These are phyloP conservation scores for Gymnothorax reevesii DNA, from an alignment of 2,797 vertebrate species.

Conservation along the genomic window DNA sequence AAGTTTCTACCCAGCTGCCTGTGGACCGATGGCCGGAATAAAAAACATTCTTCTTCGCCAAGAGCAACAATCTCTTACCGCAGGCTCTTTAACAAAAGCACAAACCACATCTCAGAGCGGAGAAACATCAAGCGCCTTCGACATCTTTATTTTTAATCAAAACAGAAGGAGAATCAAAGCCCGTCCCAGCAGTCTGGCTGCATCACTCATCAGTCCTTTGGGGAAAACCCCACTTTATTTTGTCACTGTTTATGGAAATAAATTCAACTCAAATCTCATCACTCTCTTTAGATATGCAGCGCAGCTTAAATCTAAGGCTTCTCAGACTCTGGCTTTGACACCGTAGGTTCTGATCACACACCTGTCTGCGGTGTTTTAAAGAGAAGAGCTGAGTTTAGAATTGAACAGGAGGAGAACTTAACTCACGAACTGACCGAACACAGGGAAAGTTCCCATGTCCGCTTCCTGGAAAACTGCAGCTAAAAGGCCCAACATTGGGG, in stretches of 20 bases:
- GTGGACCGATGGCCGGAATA: background rate
- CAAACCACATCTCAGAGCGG: background rate
- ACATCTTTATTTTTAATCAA: slow-evolving; percentile 30
- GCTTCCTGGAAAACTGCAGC: background rate
- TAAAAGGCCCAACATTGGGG: background rate
- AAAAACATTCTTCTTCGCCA: background rate
- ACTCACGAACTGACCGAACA: background rate
- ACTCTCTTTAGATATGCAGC: no score
- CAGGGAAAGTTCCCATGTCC: background rate
- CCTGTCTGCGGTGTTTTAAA: no score
- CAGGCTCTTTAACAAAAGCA: background rate
- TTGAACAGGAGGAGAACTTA: background rate
- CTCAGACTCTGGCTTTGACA: background rate
- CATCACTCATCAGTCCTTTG: background rate
- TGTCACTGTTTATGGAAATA: slow-evolving; percentile 24
- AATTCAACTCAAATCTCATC: background rate
- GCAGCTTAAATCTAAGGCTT: background rate
- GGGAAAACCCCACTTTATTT: slow-evolving; percentile 6
- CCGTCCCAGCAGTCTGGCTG: background rate
- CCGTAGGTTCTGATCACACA: background rate
- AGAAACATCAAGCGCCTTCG: background rate
- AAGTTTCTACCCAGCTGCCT: background rate
- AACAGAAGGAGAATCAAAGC: slow-evolving; percentile 24
- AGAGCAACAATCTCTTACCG: background rate
- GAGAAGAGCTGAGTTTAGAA: background rate